A percentile compares a stretch with the other conserved stretches of the same genome.
These are phyloP conservation scores for Apodemia duryi DNA, from an alignment of 2,888 invertebrate species.

Conservation along the genomic window DNA sequence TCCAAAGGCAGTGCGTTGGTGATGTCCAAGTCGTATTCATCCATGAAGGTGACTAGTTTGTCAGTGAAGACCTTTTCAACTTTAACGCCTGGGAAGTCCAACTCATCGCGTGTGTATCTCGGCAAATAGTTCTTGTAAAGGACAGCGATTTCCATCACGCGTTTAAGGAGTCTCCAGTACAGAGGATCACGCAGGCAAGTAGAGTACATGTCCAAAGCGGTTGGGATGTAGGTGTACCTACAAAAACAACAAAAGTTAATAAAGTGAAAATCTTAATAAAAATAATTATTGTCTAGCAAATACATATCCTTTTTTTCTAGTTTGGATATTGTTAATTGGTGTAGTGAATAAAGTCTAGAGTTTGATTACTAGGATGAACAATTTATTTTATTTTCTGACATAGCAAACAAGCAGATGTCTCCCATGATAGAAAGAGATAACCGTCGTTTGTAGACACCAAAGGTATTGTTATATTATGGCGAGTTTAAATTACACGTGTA, in stretches of 20 bases:
- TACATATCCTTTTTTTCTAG: no score
- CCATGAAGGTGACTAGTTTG: slow-evolving; percentile 84
- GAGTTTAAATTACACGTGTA: no score
- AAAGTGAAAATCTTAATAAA: no score
- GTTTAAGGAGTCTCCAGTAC: slow-evolving; percentile 84
- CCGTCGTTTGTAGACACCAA: no score
- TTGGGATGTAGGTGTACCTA: slow-evolving; percentile 75
- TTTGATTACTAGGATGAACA: no score
- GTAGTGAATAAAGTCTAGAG: no score
- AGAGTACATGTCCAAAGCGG: slow-evolving; percentile 81
- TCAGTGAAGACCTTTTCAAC: slow-evolving; percentile 81
- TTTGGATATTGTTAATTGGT: no score
- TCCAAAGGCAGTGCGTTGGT: slow-evolving; percentile 80
- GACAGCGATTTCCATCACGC: slow-evolving; percentile 74
- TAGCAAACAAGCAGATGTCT: no score
- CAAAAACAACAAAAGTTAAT: slow-evolving; percentile 24
- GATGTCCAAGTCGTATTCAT: slow-evolving; percentile 83
- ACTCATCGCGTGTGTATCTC: slow-evolving; percentile 80
- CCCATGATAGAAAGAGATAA: no score
- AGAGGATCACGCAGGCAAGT: slow-evolving; percentile 86
- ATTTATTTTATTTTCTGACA: no score
- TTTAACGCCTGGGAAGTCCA: slow-evolving; percentile 82
- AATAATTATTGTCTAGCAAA: no score
- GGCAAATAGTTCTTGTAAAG: slow-evolving; percentile 80
- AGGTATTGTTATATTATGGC: no score